phyloP scores from a whole-genome alignment of 2,797 vertebrate species.

The Protosalanx chinensis region DNA sequence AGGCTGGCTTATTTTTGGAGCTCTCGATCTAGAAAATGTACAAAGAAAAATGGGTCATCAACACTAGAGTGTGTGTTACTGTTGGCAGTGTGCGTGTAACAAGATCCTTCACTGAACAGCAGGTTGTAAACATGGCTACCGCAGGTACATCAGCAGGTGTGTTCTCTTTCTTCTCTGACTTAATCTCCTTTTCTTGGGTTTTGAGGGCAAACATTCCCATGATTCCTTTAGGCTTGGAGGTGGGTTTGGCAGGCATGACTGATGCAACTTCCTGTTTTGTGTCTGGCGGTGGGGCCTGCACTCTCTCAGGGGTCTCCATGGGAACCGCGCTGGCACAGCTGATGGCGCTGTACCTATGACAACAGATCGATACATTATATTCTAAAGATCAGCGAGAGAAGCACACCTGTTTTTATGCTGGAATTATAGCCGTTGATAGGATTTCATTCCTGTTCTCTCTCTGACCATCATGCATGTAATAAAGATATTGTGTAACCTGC shows the following conservation, averaged over 20 bases:
- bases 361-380: not conserved
- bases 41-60: not conserved
- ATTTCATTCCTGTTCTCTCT: not conserved
- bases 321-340: slow-evolving; percentile 77
- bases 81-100: not conserved
- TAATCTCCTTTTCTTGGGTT: slow-evolving; percentile 73
- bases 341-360: slow-evolving; percentile 86
- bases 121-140: slow-evolving; percentile 42
- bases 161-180: slow-evolving; percentile 74
- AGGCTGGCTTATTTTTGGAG: slow-evolving; percentile 71
- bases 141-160: slow-evolving; percentile 55
- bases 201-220: slow-evolving; percentile 88
- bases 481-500: slow-evolving; percentile 71
- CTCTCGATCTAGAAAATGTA: slow-evolving; percentile 67
- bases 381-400: not conserved
- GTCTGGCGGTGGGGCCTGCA: slow-evolving; percentile 35
- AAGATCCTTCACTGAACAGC: not conserved
- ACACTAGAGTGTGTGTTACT: not conserved
- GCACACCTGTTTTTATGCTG: no score
- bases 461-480: not conserved
- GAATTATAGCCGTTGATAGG: no score
- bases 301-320: slow-evolving; percentile 54
- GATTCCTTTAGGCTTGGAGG: slow-evolving; percentile 80
- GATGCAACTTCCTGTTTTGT: slow-evolving; percentile 40
- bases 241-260: slow-evolving; percentile 47